A percentile compares a stretch with the other conserved stretches of the same genome.
phyloP scores from a whole-genome alignment of 2,113 vertebrate genomes.

The Brachyhypopomus occidentalis region DNA sequence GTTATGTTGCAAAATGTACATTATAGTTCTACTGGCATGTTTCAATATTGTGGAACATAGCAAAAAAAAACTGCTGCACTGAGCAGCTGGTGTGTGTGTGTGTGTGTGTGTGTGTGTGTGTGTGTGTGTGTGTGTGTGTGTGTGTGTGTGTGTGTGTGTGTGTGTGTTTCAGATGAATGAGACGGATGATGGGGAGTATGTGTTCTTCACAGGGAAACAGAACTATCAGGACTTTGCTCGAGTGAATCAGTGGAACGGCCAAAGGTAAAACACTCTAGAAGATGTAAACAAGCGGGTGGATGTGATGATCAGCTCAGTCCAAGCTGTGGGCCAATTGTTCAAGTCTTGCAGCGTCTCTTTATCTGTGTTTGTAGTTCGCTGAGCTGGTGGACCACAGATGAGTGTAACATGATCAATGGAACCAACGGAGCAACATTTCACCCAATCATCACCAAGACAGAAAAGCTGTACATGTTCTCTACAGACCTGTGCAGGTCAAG shows the following conservation, averaged over 20 bases:
- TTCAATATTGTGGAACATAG: too few species aligned
- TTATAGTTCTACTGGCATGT: too few species aligned
- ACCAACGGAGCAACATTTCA: constrained; percentile 93
- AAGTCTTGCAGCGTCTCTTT: background rate
- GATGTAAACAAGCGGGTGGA: too few species aligned
- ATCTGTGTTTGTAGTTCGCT: constrained; percentile 72
- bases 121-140: background rate
- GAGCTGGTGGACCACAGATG: constrained; percentile 85
- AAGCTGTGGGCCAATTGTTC: background rate
- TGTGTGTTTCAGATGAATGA: constrained; percentile 81
- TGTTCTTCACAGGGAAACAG: constrained; percentile 84
- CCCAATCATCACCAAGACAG: constrained; percentile 81
- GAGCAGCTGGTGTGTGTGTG: too few species aligned
- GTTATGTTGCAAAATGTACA: too few species aligned
- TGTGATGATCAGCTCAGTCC: too few species aligned
- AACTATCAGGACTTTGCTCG: constrained; percentile 87
- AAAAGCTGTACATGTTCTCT: constrained; percentile 87
- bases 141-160: background rate
- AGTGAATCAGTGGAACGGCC: constrained; percentile 86
- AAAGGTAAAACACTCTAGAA: constrained; percentile 72
- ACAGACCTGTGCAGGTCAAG: constrained; percentile 93
- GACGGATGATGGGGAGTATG: constrained; percentile 87
- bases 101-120: background rate
- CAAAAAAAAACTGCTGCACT: too few species aligned
- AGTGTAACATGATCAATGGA: constrained; percentile 96